phyloP scores from a whole-genome alignment of 1,140 invertebrate genomes.

The Mamestra configurata region DNA sequence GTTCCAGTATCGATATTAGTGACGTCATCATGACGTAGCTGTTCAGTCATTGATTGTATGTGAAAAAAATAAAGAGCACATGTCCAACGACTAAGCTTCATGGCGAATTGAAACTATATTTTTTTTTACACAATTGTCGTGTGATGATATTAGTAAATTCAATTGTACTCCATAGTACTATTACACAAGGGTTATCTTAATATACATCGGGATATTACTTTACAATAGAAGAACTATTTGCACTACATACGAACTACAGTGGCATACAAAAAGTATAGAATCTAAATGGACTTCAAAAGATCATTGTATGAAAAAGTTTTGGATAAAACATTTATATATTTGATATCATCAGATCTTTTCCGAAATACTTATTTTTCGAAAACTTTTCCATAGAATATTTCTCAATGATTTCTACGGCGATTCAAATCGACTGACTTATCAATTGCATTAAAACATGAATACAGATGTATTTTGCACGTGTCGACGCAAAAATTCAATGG shows the following conservation, averaged over 20 bases:
- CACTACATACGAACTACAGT: constrained; percentile 26
- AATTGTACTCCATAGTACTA: too few relatives aligned
- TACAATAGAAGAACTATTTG: neutral
- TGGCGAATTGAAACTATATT: too few relatives aligned
- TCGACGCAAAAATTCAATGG: constrained; percentile 10
- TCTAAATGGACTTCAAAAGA: neutral
- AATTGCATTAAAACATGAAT: constrained; percentile 8
- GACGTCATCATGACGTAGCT: too few relatives aligned
- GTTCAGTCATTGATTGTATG: too few relatives aligned
- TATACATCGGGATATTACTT: constrained; percentile 23
- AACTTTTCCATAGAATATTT: neutral
- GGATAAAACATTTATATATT: neutral
- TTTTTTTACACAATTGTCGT: too few relatives aligned
- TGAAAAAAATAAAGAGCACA: too few relatives aligned
- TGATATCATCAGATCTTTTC: too few relatives aligned
- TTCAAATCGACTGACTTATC: too few relatives aligned
- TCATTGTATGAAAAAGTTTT: constrained; percentile 21
- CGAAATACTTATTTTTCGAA: neutral
- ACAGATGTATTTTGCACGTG: neutral
- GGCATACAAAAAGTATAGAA: constrained; percentile 32
- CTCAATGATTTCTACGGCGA: too few relatives aligned
- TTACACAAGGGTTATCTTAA: neutral
- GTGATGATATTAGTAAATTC: too few relatives aligned
- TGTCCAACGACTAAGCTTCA: too few relatives aligned
- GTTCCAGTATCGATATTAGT: too few relatives aligned